phyloP scores from a whole-genome alignment of 2,113 vertebrate genomes.

The Myocastor coypus region DNA sequence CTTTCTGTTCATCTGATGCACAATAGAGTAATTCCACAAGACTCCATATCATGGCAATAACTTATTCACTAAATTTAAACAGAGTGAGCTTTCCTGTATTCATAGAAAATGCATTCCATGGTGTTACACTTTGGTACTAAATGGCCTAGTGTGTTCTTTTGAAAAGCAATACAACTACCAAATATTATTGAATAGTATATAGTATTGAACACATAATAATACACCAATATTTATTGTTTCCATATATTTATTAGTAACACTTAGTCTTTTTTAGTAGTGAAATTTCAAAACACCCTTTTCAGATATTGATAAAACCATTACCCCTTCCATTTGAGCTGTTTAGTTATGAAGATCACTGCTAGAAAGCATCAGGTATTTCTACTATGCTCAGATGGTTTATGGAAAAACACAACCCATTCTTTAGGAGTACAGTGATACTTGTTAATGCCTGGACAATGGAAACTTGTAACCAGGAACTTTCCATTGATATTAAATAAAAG shows the following conservation, averaged over 20 bases:
- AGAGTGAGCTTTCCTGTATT: neutral
- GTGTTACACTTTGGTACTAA: neutral
- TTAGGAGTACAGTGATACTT: neutral
- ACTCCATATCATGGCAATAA: neutral
- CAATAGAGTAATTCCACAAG: constrained; percentile 26
- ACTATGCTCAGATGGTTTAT: neutral
- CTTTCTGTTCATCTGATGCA: constrained; percentile 15
- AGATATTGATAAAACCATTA: neutral
- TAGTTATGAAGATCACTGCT: neutral
- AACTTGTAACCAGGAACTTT: neutral
- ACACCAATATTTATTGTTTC: constrained; percentile 50
- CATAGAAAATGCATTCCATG: neutral
- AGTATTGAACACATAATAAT: constrained; percentile 13
- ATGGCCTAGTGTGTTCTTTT: neutral
- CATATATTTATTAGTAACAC: constrained; percentile 15
- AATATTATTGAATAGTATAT: neutral
- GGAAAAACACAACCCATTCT: constrained; percentile 14
- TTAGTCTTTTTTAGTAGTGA: constrained; percentile 13
- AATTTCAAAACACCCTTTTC: constrained; percentile 17
- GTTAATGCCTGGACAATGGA: neutral
- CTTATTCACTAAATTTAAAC: constrained; percentile 23
- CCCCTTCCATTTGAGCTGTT: neutral
- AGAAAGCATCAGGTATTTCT: neutral
- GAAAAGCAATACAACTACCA: constrained; percentile 51
- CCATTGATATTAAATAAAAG: constrained; percentile 56